These are phyloP conservation scores for Archaeoteleia sp. DNA, from an alignment of 2,888 invertebrate genomes.

Conservation along the genomic window DNA sequence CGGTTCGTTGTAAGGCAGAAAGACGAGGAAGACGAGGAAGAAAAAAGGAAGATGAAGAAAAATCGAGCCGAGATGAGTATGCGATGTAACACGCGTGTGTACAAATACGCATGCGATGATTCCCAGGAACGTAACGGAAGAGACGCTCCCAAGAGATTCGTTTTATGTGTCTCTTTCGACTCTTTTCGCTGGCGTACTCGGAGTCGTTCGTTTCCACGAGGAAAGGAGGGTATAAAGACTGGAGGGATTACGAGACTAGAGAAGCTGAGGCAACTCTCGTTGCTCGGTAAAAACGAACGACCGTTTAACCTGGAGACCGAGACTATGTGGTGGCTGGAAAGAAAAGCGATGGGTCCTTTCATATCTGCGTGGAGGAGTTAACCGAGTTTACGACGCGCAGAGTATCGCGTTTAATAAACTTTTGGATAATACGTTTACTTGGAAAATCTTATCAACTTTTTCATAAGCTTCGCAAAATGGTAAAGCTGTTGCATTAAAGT, in stretches of 20 bases:
- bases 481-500: constrained; percentile 9
- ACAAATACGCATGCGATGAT: constrained; percentile 25
- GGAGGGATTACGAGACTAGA: not conserved
- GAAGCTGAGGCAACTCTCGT: constrained; percentile 54
- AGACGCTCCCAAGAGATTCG: constrained; percentile 7
- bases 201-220: not conserved
- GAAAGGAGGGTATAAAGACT: constrained; percentile 4
- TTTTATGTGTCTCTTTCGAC: constrained; percentile 9
- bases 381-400: no score
- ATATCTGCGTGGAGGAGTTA: no score
- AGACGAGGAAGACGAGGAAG: constrained; percentile 8
- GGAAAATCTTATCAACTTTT: no score
- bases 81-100: constrained; percentile 25
- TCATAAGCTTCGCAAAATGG: no score
- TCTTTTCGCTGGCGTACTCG: constrained; percentile 4
- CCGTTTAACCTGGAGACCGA: constrained; percentile 57
- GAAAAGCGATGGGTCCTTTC: no score
- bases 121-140: not conserved
- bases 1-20: constrained; percentile 5
- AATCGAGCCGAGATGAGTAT: constrained; percentile 9
- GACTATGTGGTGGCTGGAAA: not conserved
- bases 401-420: no score
- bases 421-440: no score
- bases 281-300: constrained; percentile 61
- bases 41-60: constrained; percentile 25